phyloP scores from a whole-genome alignment of 2,888 invertebrate species.

The Agapetus fuscipes region DNA sequence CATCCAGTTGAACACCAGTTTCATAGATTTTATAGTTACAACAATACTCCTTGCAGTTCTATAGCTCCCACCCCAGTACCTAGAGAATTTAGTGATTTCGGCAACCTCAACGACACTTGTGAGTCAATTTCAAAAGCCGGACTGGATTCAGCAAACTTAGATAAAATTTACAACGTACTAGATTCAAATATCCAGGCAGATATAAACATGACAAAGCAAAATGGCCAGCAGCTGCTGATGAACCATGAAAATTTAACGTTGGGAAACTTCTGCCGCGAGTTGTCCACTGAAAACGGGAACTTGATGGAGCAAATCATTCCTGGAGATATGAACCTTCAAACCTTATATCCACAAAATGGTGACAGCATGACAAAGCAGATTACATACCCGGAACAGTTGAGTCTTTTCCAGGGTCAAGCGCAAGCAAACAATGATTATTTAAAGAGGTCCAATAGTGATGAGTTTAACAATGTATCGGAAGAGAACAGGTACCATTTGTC shows the following conservation, averaged over 20 bases:
- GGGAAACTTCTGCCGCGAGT: constrained; percentile 2
- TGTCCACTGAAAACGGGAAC: neutral
- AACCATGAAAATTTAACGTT: constrained; percentile 1
- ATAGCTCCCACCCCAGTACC: constrained; percentile 61
- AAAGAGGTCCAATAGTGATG: constrained; percentile 39
- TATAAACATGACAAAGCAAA: constrained; percentile 12
- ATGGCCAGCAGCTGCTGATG: constrained; percentile 1
- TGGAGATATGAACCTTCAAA: neutral
- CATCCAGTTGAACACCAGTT: neutral
- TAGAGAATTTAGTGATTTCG: constrained; percentile 63
- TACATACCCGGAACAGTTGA: constrained; percentile 2
- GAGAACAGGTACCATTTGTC: constrained; percentile 46
- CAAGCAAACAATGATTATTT: constrained; percentile 28
- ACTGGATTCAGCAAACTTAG: constrained; percentile 51
- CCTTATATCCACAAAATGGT: neutral
- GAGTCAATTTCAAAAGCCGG: constrained; percentile 39
- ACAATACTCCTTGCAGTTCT: constrained; percentile 51
- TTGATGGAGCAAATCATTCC: neutral
- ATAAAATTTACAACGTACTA: constrained; percentile 55
- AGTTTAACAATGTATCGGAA: constrained; percentile 37
- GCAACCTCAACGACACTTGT: constrained; percentile 46
- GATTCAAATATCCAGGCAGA: constrained; percentile 37
- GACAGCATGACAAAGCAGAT: neutral
- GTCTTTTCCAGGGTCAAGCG: constrained; percentile 22
- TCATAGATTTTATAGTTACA: constrained; percentile 35